Conservation (phyloP, 2,113 vertebrate genomes). For the Daboia siamensis region DNA sequence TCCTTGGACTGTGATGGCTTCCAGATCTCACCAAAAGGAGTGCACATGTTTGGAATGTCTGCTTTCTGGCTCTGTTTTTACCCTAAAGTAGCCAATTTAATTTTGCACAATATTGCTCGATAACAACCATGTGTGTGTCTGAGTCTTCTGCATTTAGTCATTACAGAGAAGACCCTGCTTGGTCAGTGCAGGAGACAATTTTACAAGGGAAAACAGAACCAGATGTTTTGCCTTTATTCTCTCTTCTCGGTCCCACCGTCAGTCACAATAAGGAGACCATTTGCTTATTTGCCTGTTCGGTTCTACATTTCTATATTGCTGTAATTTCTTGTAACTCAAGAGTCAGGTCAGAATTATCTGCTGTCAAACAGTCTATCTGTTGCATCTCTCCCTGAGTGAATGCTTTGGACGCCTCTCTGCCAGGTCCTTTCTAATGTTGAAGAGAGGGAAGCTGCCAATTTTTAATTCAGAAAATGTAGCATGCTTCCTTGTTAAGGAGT, state of each 20-base stretch:
- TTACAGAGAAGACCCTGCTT: constrained; percentile 75
- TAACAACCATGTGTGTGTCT: constrained; percentile 78
- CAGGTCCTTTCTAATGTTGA: background rate
- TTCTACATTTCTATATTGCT: background rate
- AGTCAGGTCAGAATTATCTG: background rate
- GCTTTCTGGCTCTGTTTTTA: constrained; percentile 70
- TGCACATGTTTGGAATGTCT: constrained; percentile 72
- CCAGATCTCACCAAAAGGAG: constrained; percentile 69
- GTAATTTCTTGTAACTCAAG: background rate
- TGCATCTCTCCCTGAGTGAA: background rate
- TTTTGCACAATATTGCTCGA: constrained; percentile 77
- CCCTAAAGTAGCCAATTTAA: constrained; percentile 78
- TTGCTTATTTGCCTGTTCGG: background rate
- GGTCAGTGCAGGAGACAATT: constrained; percentile 78
- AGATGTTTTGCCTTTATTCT: constrained; percentile 70
- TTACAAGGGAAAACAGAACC: constrained; percentile 71
- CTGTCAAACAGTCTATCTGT: background rate
- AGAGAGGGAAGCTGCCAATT: background rate
- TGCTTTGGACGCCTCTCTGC: background rate
- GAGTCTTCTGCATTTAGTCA: constrained; percentile 71
- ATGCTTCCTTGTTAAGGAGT: background rate
- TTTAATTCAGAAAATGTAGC: background rate
- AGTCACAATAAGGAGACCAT: constrained; percentile 26
- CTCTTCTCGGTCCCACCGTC: constrained; percentile 59
- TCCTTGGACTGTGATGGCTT: constrained; percentile 64